Evolutionary conservation across 2,113 vertebrate species (phyloP).

Genomic region (Buteo buteo): DNA sequence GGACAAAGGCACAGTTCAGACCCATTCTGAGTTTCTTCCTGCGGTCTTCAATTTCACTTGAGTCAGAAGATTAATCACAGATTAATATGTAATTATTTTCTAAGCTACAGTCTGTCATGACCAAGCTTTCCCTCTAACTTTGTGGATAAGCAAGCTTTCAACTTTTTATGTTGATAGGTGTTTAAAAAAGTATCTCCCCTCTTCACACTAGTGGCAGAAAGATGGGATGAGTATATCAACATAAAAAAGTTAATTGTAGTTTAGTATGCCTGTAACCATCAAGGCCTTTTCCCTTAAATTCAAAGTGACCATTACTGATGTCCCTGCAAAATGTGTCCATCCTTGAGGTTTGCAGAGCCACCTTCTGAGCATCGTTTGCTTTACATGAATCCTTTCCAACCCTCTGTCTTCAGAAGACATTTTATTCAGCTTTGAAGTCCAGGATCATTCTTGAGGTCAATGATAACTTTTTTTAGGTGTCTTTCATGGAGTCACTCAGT

Average conservation of each 20-base stretch:
- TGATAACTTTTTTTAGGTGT: neutral
- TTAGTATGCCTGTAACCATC: neutral
- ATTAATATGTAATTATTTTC: neutral
- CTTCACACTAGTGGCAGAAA: neutral
- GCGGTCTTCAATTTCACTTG: neutral
- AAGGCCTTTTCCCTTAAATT: neutral
- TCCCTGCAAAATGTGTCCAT: neutral
- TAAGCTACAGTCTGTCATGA: neutral
- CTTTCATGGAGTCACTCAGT: neutral
- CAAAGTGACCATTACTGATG: neutral
- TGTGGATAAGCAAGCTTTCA: neutral
- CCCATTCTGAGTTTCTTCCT: neutral
- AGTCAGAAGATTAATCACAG: neutral
- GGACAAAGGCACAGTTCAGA: neutral
- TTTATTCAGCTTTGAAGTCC: neutral
- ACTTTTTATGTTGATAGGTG: neutral
- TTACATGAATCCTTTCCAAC: no score
- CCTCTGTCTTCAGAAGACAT: neutral
- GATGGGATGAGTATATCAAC: neutral
- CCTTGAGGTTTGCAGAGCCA: neutral
- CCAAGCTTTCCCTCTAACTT: neutral
- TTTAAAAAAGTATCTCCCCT: neutral
- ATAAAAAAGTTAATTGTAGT: neutral
- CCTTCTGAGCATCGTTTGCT: no score
- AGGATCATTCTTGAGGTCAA: neutral